Base-by-base conservation (phyloP, 1,140 invertebrate species). In the Tenebrio molitor region DNA sequence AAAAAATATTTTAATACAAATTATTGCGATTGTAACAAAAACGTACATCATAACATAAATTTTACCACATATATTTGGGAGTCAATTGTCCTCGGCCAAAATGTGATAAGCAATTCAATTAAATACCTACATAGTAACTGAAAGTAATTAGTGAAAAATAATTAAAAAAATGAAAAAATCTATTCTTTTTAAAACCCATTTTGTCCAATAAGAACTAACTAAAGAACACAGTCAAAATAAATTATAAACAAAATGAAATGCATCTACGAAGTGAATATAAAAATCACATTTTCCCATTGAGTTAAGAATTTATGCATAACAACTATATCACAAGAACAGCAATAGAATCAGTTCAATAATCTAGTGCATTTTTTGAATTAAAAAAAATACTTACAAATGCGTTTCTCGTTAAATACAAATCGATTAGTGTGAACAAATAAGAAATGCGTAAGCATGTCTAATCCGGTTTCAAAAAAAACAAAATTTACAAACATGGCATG, bases 21-120 rank as follows among this genome's bases (percentile, higher is more conserved):
- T 50, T 69, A 73, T 62, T 62, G 64, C 66, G 23, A 39, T 53
- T 70, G 67, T 70, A 74, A 74, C 67, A 64, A 74, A 70, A 74
- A 74, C 67, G 67, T 64, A 70, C 67, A 69, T 53, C 34, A 16
- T 71, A 44, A 66, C 36, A 66, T 58, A 64, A 64, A 66, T 29
- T 44, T 65, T 41, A 65, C 63, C 34, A 21, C 63, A 65, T 5
- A 29, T 5, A 5, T 58, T 23, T 58, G 23, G 50, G 10, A 58
- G 12, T 33, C n/a, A n/a, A n/a, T 14, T 14, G 14, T n/a, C 12
- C 5, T 21, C 25, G 8, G 5, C 23, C 50, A 29, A 29, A 25
- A 58, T 58, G 50, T 58, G 50, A 58, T 58, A 58, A 58, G 66
- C 36, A 33, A 29, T 42, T 64, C 21, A 50, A 25, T 42, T 71